These are phyloP conservation scores for Drosophila fulvimacula DNA, from an alignment of 2,888 invertebrate species.

Conservation along the genomic window DNA sequence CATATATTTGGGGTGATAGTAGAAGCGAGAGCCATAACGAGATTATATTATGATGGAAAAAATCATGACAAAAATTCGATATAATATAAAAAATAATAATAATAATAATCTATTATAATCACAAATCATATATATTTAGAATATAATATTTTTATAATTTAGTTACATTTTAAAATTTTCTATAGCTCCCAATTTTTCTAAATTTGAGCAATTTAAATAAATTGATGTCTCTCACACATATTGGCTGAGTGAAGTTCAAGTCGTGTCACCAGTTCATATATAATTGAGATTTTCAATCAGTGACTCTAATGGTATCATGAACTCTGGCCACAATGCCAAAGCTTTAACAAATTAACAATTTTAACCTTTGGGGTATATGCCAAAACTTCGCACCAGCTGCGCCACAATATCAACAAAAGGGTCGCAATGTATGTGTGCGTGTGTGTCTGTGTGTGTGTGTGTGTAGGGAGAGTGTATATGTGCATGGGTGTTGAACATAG, in stretches of 20 bases:
- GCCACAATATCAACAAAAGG: slow-evolving; percentile 66
- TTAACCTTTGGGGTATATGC: slow-evolving; percentile 63
- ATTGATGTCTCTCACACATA: background rate
- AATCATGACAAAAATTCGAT: too few species aligned
- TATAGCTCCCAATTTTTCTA: background rate
- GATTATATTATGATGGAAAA: too few species aligned
- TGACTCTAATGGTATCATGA: background rate
- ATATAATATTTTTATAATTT: too few species aligned
- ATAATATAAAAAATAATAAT: too few species aligned
- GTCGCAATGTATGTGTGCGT: background rate
- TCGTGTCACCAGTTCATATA: slow-evolving; percentile 16
- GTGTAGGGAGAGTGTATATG: background rate
- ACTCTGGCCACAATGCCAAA: slow-evolving; percentile 32
- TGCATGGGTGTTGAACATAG: slow-evolving; percentile 29
- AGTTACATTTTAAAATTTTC: background rate
- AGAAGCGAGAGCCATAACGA: too few species aligned
- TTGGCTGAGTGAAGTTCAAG: slow-evolving; percentile 4
- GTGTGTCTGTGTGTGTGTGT: slow-evolving; percentile 2
- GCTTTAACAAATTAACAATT: slow-evolving; percentile 75
- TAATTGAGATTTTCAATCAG: slow-evolving; percentile 31
- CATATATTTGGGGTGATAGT: too few species aligned
- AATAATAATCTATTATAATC: too few species aligned
- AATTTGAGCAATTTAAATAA: background rate
- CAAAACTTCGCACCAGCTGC: slow-evolving; percentile 72
- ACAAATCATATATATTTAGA: too few species aligned